phyloP scores from a whole-genome alignment of 2,888 invertebrate genomes.

The Anarsia innoxiella region DNA sequence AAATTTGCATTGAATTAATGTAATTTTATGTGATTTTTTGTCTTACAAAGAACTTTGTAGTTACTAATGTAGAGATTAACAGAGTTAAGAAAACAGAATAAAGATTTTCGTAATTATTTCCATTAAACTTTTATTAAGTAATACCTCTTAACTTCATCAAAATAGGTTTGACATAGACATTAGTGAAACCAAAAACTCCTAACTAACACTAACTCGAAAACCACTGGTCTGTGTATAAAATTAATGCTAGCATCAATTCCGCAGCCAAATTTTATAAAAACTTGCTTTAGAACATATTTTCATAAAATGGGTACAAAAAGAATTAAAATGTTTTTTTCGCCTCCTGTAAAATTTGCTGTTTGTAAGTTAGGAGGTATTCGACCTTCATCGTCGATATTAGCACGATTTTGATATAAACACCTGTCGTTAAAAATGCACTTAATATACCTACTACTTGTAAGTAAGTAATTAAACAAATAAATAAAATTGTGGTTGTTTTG shows the following conservation, averaged over 20 bases:
- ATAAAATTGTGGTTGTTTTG: no score
- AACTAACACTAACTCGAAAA: constrained; percentile 1
- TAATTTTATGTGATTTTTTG: constrained; percentile 4
- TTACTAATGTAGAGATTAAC: not conserved
- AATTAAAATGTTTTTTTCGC: constrained; percentile 2
- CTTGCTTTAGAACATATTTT: not conserved
- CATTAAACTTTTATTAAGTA: not conserved
- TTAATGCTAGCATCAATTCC: not conserved
- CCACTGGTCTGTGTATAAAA: not conserved
- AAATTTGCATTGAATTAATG: no score
- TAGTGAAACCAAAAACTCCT: constrained; percentile 2
- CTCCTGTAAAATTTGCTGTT: not conserved
- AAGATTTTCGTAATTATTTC: constrained; percentile 4
- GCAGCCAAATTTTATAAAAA: constrained; percentile 1
- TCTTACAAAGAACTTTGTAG: not conserved
- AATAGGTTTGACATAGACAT: not conserved
- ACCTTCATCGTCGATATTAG: no score
- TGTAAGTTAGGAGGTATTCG: constrained; percentile 3
- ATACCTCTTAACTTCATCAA: not conserved
- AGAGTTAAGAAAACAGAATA: not conserved
- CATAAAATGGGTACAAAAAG: not conserved
- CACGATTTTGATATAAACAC: no score
- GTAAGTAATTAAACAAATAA: no score
- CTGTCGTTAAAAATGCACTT: no score
- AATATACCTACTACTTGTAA: no score